phyloP scores from a whole-genome alignment of 2,888 invertebrate species.

The Spilosoma lubricipeda region DNA sequence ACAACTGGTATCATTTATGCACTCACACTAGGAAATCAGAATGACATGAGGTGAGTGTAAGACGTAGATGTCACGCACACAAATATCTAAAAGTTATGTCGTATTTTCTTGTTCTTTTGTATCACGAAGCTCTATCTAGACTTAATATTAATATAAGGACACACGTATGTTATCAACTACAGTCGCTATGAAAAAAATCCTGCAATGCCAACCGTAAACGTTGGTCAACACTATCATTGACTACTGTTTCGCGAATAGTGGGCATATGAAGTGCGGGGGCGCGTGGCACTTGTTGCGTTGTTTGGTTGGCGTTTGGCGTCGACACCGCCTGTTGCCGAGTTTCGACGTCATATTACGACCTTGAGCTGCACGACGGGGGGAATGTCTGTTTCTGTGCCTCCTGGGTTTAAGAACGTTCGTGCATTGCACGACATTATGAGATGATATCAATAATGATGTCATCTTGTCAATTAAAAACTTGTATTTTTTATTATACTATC shows the following conservation, averaged over 20 bases:
- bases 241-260: slow-evolving; percentile 72
- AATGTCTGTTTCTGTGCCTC: slow-evolving; percentile 59
- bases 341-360: slow-evolving; percentile 76
- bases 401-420: slow-evolving; percentile 39
- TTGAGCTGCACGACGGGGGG: slow-evolving; percentile 70
- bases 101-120: too few species aligned
- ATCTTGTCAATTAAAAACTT: neutral
- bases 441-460: slow-evolving; percentile 9
- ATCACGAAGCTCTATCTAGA: too few species aligned
- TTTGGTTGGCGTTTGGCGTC: slow-evolving; percentile 76
- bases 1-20: too few species aligned
- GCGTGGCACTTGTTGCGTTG: slow-evolving; percentile 84
- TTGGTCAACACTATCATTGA: slow-evolving; percentile 50
- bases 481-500: neutral
- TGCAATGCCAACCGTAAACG: slow-evolving; percentile 20
- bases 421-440: slow-evolving; percentile 8
- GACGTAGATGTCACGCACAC: too few species aligned
- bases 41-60: too few species aligned
- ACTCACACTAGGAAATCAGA: too few species aligned
- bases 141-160: too few species aligned
- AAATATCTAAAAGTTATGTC: too few species aligned
- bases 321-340: slow-evolving; percentile 75
- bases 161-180: neutral
- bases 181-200: neutral
- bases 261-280: slow-evolving; percentile 72